phyloP scores from a whole-genome alignment of 37 sponge, comb jelly and placozoan genomes.

The Eunapius fragilis region DNA sequence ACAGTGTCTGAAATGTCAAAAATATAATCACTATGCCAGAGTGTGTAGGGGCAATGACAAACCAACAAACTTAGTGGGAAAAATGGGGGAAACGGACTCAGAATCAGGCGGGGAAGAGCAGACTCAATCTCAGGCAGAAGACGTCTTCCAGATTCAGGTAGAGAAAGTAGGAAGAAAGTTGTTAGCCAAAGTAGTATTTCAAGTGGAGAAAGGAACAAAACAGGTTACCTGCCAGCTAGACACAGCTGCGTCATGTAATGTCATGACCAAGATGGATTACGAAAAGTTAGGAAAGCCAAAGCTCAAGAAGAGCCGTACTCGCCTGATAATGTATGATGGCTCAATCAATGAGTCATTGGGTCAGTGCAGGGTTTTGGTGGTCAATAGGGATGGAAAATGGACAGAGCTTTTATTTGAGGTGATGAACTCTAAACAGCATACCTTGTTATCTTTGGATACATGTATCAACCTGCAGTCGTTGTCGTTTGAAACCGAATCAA shows the following conservation, averaged over 20 bases:
- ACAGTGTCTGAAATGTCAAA: background rate
- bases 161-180: background rate
- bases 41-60: background rate
- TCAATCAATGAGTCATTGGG: background rate
- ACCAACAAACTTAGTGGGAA: background rate
- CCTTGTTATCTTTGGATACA: constrained; percentile 3
- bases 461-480: background rate
- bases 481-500: background rate
- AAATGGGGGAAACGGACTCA: background rate
- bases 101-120: background rate
- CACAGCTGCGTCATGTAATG: background rate
- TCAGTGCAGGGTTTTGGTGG: background rate
- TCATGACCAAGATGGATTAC: background rate
- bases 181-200: background rate
- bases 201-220: background rate
- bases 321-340: background rate
- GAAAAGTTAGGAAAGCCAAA: background rate
- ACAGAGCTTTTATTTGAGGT: constrained; percentile 3
- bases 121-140: background rate
- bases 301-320: background rate
- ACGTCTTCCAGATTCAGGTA: background rate
- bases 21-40: background rate
- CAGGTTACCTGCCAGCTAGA: background rate
- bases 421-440: background rate
- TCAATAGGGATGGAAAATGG: background rate